Percentiles rank a stretch among this genome's conserved stretches.
Conservation (phyloP, 37 sponge, comb jelly and placozoan species). For the Chondrilla cf. caribensis region DNA sequence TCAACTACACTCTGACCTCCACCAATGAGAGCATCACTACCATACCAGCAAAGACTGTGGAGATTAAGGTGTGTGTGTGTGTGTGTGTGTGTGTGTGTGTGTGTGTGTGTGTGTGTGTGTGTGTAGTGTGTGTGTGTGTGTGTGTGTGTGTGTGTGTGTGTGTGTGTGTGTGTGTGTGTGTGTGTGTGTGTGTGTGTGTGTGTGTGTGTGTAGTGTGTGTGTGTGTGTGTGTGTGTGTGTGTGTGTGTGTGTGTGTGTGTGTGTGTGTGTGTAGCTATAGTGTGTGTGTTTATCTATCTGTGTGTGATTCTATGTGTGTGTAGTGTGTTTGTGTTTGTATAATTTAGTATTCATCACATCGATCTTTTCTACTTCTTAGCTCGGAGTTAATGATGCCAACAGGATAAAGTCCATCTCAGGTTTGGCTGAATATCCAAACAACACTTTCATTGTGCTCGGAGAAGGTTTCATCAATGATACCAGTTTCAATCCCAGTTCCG, state of each 20-base stretch:
- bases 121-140: no score
- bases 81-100: background rate
- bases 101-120: no score
- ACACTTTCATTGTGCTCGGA: slow-evolving; percentile 34
- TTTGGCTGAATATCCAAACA: slow-evolving; percentile 30
- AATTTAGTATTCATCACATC: background rate
- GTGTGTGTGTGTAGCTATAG: no score
- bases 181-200: slow-evolving; percentile 27
- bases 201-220: background rate
- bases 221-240: background rate
- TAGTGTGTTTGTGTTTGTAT: background rate
- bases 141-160: no score
- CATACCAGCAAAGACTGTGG: background rate
- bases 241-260: background rate
- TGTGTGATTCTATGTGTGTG: background rate
- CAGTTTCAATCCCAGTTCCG: slow-evolving; percentile 13
- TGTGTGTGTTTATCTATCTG: no score
- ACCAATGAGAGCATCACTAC: background rate
- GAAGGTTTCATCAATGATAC: slow-evolving; percentile 34
- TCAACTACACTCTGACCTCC: slow-evolving; percentile 50
- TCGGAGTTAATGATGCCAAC: slow-evolving; percentile 26
- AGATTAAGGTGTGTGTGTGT: slow-evolving; percentile 10
- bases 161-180: slow-evolving; percentile 7
- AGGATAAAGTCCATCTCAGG: slow-evolving; percentile 13
- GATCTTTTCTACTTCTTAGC: slow-evolving; percentile 2